Percentiles rank a stretch among this genome's conserved stretches.
Evolutionary conservation across 2,797 vertebrate genomes (phyloP).

Genomic region (Gouania willdenowi): DNA sequence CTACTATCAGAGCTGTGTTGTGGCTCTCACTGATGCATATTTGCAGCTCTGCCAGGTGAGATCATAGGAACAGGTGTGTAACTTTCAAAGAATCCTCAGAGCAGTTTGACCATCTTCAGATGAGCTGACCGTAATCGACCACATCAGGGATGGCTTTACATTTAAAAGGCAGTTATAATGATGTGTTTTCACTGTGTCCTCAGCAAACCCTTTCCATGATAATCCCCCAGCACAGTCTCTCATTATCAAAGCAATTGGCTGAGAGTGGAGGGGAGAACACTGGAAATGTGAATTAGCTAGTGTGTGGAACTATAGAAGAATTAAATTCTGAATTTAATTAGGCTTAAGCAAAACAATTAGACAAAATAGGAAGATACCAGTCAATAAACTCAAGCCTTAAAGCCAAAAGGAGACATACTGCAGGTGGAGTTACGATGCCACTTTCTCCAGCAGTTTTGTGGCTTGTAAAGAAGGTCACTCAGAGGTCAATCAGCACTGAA

Average conservation of each 20-base stretch:
- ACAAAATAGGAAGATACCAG: slow-evolving; percentile 55
- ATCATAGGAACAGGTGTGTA: slow-evolving; percentile 11
- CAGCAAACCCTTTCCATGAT: slow-evolving; percentile 50
- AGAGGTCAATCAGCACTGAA: slow-evolving; percentile 54
- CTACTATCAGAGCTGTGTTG: not conserved
- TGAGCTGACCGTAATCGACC: slow-evolving; percentile 28
- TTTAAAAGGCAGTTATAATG: slow-evolving; percentile 54
- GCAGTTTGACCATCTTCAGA: slow-evolving; percentile 13
- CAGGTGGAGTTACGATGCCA: too few species aligned
- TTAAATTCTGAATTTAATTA: slow-evolving; percentile 57
- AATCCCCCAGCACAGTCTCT: slow-evolving; percentile 50
- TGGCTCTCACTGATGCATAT: not conserved
- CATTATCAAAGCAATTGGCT: slow-evolving; percentile 61
- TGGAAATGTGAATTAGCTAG: slow-evolving; percentile 53
- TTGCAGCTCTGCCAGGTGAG: not conserved
- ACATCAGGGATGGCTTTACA: slow-evolving; percentile 51
- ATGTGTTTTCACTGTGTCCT: slow-evolving; percentile 53
- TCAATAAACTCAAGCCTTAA: slow-evolving; percentile 51
- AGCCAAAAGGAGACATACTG: slow-evolving; percentile 33
- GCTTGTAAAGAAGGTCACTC: slow-evolving; percentile 10
- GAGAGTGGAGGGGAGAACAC: slow-evolving; percentile 44
- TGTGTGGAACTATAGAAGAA: slow-evolving; percentile 54
- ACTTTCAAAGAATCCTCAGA: slow-evolving; percentile 19
- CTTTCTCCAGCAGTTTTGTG: too few species aligned
- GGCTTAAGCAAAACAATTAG: slow-evolving; percentile 63